Evolutionary conservation across 2,888 invertebrate species (phyloP), one percentile per base, ranked within the genome.

Genomic region (Thecophora atra): DNA sequence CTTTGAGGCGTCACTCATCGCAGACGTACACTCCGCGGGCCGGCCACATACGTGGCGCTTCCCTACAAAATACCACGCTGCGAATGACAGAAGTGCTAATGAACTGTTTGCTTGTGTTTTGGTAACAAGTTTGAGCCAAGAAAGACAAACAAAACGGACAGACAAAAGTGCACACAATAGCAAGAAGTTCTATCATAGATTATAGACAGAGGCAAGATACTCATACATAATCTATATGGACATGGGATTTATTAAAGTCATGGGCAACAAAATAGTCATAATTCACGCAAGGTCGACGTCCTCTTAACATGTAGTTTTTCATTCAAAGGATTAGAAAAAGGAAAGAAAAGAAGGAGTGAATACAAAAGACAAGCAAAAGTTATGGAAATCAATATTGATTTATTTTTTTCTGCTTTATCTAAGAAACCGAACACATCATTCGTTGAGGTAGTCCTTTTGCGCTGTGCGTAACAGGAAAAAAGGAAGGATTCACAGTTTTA

Each of bases 361-460:
- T 8, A n/a, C 2, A 5, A 37, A 26, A 60, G 30, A 58, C 24
- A 2, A 58, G 3, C 5, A 60, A 60, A 60, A 60, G 30, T 60
- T 60, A 60, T 60, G 60, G 28, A 60, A 60, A 60, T 60, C 60
- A 60, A 60, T 60, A 28, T 60, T 47, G 11, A 47, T 47, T 47
- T 47, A n/a, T 47, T 47, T 47, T 5, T 47, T 47, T 47, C 13
- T n/a, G 15, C 47, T 47, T 47, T 3, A 47, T 47, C 47, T 47
- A 47, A 5, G 13, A 47, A 47, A 17, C 47, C 47, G n/a, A 60
- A 60, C 60, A 60, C 24, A 60, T 28, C 60, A n/a, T 30, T n/a
- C 28, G 28, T 60, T 60, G 60, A 60, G 60, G 60, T 60, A 60
- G 60, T 60, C 60, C 11, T 11, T 37, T 3, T 47, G 5, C 47